Base-by-base conservation (phyloP, 2,113 vertebrate species). In the Mirza zaza region DNA sequence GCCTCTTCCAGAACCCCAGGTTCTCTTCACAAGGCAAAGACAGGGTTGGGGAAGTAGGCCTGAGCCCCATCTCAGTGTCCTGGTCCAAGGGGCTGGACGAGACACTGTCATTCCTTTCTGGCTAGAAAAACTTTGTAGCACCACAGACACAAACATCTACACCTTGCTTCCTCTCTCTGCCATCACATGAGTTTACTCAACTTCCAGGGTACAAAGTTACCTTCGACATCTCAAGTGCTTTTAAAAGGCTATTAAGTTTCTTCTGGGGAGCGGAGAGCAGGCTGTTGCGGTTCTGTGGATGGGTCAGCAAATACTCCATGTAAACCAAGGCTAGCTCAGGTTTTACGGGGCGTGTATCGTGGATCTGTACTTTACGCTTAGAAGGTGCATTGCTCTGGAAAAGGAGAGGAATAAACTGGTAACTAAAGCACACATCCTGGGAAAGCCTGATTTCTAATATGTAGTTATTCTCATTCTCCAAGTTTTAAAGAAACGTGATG, bases 241-340 rank as follows among this genome's bases (percentile, higher is more conserved):
- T 98, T 91, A 99, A 97, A 87, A 99, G 99, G 18, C 98, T 98
- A 79, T 97, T 98, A 93, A 99, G 98, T 65, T 98, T 99, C 84
- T 98, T 98, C 95, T 96, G 97, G 39, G 98, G 97, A 2, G 99
- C 93, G 87, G 98, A 98, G 13, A 99, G 97, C 13, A 99, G 98
- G 87, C 97, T 98, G 68, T 97, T 98, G 20, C 99, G 98, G 70
- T 99, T 99, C 94, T 98, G 98, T 8, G 98, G 97, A 81, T 98
- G 98, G 70, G 98, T 98, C 95, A 99, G 92, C 92, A 99, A 96
- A 95, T 99, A 99, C 32, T 99, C 99, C 93, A 99, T 63, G 93
- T 99, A 99, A 75, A 98, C 98, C 92, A 99, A n/a, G 0, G 99
- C 99, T 94, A 99, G 84, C 42, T 99, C 99, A 0, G 99, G 99